Evolutionary conservation across 2,888 invertebrate species (phyloP), one percentile per base, ranked within the genome.

Genomic region (Linnaemya vulpina): DNA sequence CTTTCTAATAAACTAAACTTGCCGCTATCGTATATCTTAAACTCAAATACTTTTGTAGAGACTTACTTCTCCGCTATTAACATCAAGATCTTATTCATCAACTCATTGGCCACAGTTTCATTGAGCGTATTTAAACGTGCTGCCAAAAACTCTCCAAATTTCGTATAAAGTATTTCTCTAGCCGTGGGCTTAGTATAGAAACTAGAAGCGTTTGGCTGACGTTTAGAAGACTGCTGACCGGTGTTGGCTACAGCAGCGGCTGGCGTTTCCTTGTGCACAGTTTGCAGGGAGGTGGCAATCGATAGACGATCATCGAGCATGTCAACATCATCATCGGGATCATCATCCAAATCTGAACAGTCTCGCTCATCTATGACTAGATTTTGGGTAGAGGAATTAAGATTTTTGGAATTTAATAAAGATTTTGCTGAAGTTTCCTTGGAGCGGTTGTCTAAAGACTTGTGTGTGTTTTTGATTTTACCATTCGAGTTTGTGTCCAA

Each of bases 81-180:
- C 86, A 91, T 83, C 35, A 91, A 87, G 49, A 92, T 91, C 71
- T 89, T 90, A 84, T 91, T 92, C 91, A 91, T 91, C 79, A 91
- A 83, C 75, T 91, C 92, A 83, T 91, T 91, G 83, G 91, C 92
- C 58, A 89, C 89, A 25, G 90, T 88, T 86, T 91, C 91, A 73
- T 90, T 89, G 46, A 91, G 86, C 11, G 92, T 91, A 87, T 92
- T 91, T 87, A 91, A 88, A 87, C 91, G 89, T 46, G 91, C 91
- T 17, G 91, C 89, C 15, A 91, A 86, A 79, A 92, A 91, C 51
- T 91, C 91, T 8, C 92, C 91, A 84, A 91, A 91, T 75, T 92
- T 91, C 0, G 88, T 87, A 49, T 92, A 90, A 70, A 91, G 89
- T 74, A 91, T 87, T 84, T 91, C 92, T 13, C 89, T 87, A 0